phyloP scores from a whole-genome alignment of 2,888 invertebrate genomes.

The Oscheius myriophilus region DNA sequence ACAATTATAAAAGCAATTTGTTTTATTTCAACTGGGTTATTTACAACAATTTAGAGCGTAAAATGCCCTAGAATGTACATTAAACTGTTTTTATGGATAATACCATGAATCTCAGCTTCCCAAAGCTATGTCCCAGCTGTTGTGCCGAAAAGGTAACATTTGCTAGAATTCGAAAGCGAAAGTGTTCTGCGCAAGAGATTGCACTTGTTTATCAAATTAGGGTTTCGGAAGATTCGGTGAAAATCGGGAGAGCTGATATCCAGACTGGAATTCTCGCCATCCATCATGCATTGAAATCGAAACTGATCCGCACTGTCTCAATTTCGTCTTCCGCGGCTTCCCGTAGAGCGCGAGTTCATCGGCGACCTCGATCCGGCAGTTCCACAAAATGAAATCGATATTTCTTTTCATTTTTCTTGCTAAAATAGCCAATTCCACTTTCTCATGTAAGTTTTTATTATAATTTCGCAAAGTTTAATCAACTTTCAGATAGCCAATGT shows the following conservation, averaged over 20 bases:
- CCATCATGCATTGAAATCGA: conserved; percentile 19
- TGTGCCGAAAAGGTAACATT: too few species aligned
- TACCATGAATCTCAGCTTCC: neutral
- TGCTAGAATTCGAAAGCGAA: conserved; percentile 3
- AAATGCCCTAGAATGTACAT: neutral
- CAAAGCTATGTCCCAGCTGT: too few species aligned
- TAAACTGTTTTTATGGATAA: neutral
- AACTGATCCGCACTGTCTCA: conserved; percentile 25
- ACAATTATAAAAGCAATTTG: neutral
- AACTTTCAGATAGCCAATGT: conserved; percentile 9
- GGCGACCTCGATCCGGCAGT: conserved; percentile 13
- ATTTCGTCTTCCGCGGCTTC: conserved; percentile 15
- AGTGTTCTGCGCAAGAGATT: neutral
- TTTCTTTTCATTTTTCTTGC: neutral
- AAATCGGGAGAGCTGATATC: conserved; percentile 3
- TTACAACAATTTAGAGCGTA: too few species aligned
- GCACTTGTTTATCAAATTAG: too few species aligned
- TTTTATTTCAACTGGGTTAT: too few species aligned
- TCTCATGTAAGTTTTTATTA: conserved; percentile 35
- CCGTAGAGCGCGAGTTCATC: conserved; percentile 21
- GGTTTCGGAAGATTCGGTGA: neutral
- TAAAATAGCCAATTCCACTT: neutral
- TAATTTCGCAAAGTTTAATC: neutral
- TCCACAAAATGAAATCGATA: conserved; percentile 19
- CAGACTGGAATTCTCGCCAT: conserved; percentile 9